Evolutionary conservation across 2,113 vertebrate genomes (phyloP).

Genomic region (Theropithecus gelada): DNA sequence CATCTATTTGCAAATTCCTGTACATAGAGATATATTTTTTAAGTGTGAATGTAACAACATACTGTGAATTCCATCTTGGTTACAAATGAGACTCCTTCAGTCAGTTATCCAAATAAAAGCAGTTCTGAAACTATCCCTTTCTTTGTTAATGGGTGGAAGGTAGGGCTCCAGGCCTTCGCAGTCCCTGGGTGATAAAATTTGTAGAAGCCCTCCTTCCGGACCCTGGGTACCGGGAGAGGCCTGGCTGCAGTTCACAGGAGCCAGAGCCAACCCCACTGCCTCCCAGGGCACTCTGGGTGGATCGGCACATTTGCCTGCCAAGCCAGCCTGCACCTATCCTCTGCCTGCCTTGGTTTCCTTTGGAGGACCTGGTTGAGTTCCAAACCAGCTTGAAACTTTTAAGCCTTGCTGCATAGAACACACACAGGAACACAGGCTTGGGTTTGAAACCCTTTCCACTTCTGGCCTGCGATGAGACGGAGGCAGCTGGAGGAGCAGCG

Average conservation of each 20-base stretch:
- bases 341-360: rapidly evolving
- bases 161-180: not conserved
- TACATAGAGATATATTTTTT: slow-evolving; percentile 88
- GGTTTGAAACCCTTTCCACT: rapidly evolving
- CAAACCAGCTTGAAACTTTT: rapidly evolving
- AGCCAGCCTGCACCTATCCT: not conserved
- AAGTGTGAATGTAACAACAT: slow-evolving; percentile 86
- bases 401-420: rapidly evolving
- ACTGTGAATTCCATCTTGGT: slow-evolving; percentile 85
- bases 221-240: not conserved
- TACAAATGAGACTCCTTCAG: slow-evolving; percentile 80
- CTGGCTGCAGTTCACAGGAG: not conserved
- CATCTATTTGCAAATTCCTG: slow-evolving; percentile 84
- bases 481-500: not conserved
- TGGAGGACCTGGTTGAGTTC: not conserved
- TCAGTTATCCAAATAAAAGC: slow-evolving; percentile 84
- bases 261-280: not conserved
- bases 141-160: rapidly evolving
- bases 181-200: not conserved
- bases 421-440: not conserved
- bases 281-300: not conserved
- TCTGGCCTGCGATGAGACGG: not conserved
- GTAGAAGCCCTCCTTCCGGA: not conserved
- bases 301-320: rapidly evolving
- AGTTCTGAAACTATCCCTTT: slow-evolving; percentile 59